Percentiles rank a stretch among this genome's conserved stretches.
Conservation (phyloP, 2,888 invertebrate genomes). For the Cloeon dipterum region DNA sequence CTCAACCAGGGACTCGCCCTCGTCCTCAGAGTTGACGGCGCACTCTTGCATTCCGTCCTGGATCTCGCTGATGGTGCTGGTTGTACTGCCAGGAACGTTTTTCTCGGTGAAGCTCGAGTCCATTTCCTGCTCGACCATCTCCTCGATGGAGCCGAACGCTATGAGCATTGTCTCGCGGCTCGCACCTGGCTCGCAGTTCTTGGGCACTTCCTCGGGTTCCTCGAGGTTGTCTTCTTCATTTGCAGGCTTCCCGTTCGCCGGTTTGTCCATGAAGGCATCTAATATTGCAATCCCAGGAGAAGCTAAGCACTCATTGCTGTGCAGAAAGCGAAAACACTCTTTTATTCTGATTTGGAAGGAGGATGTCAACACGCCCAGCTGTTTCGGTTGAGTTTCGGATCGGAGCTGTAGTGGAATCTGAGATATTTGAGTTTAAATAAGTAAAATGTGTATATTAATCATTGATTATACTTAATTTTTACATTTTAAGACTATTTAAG, state of each 20-base stretch:
- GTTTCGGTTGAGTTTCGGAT: too few relatives aligned
- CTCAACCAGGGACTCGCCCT: neutral
- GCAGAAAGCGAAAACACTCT: too few relatives aligned
- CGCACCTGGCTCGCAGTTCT: slow-evolving; percentile 28
- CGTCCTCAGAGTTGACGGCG: slow-evolving; percentile 4
- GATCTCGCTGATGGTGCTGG: slow-evolving; percentile 32
- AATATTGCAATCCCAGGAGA: too few relatives aligned
- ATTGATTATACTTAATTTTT: too few relatives aligned
- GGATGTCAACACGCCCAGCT: too few relatives aligned
- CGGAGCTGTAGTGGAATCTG: too few relatives aligned
- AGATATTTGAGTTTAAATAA: too few relatives aligned
- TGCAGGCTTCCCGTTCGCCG: neutral
- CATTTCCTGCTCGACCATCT: slow-evolving; percentile 36
- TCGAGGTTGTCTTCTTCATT: neutral
- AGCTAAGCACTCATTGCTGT: too few relatives aligned
- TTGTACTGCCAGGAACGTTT: slow-evolving; percentile 25
- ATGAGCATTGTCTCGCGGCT: slow-evolving; percentile 42
- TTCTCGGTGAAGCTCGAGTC: slow-evolving; percentile 34
- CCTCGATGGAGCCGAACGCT: slow-evolving; percentile 44
- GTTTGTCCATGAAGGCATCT: slow-evolving; percentile 1
- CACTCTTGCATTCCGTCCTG: slow-evolving; percentile 26
- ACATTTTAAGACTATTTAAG: too few relatives aligned
- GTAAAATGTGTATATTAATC: too few relatives aligned
- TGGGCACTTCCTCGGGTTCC: slow-evolving; percentile 1
- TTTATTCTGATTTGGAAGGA: too few relatives aligned